Evolutionary conservation across 2,113 vertebrate genomes (phyloP), one percentile per base, ranked within the genome.

Genomic region (Centropristis striata): DNA sequence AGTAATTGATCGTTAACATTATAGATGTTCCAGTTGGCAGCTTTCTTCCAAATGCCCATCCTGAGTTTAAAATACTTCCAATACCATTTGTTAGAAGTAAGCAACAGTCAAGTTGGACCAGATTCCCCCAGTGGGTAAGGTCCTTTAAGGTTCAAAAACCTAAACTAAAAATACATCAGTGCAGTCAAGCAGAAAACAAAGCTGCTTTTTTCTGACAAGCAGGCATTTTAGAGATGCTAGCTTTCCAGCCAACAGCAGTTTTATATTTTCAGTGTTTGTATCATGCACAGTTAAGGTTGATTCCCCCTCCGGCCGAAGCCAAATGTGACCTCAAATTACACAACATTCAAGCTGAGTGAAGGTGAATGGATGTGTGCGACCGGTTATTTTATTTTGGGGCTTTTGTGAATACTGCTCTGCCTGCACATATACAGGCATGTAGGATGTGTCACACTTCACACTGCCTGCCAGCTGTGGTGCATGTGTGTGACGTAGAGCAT

Each of bases 391-490:
- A 39, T 39, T 70, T 50, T 68, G 11, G 18, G 23, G 51, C 3
- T 71, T 76, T 67, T 57, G 36, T 81, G 68, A 55, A 55, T 44
- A 28, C 32, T 23, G 60, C 32, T 28, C 5, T 42, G 85, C 63
- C 5, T 42, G 85, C 63, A 59, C 46, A 53, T 42, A 47, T 12
- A 46, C 49, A 61, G 28, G 23, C 65, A 72, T 65, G 57, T 46
- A 39, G 61, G 77, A 84, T 81, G 86, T 81, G 77, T 81, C 51
- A 74, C 76, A 75, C 46, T 64, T 55, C 55, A 60, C 72, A 12
- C 47, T 32, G 39, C 28, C 66, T 59, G 74, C 61, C 71, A 86
- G 71, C 20, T 20, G 10, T 9, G 23, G n/a, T 70, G 70, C 16
- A 3, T 59, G 53, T 64, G 75, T 32, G 27, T 61, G 37, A 61